phyloP scores from a whole-genome alignment of 1,140 invertebrate genomes.

The Trichonephila clavipes region DNA sequence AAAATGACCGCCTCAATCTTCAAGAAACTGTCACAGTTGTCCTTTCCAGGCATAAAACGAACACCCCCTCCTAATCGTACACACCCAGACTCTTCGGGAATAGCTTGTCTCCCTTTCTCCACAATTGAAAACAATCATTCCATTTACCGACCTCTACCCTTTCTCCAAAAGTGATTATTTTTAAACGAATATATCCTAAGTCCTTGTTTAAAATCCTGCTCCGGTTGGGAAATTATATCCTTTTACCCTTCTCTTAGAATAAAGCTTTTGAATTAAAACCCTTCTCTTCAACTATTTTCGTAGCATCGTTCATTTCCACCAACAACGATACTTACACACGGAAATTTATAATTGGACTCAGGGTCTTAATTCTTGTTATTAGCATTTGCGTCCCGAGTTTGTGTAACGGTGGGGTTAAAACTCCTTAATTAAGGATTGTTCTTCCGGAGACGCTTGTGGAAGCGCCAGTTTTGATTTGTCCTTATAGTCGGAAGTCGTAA shows the following conservation, averaged over 20 bases:
- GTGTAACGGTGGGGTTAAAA: conserved; percentile 21
- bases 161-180: conserved; percentile 13
- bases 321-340: conserved; percentile 38
- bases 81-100: neutral
- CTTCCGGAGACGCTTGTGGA: neutral
- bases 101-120: neutral
- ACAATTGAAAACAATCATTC: conserved; percentile 58
- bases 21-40: neutral
- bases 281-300: neutral
- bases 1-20: neutral
- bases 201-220: conserved; percentile 32
- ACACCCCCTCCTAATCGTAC: neutral
- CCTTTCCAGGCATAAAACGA: conserved; percentile 6
- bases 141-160: neutral
- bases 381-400: conserved; percentile 13
- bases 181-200: neutral
- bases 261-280: conserved; percentile 15
- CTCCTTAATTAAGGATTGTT: conserved; percentile 26
- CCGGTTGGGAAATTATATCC: conserved; percentile 31
- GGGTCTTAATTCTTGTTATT: conserved; percentile 55
- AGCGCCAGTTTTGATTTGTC: conserved; percentile 21
- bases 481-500: neutral
- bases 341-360: conserved; percentile 67
- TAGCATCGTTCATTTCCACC: conserved; percentile 21
- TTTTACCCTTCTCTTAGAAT: neutral